Percentiles rank a stretch among this genome's conserved stretches.
Conservation (phyloP, 1,140 invertebrate species). For the Stegodyphus dumicola region DNA sequence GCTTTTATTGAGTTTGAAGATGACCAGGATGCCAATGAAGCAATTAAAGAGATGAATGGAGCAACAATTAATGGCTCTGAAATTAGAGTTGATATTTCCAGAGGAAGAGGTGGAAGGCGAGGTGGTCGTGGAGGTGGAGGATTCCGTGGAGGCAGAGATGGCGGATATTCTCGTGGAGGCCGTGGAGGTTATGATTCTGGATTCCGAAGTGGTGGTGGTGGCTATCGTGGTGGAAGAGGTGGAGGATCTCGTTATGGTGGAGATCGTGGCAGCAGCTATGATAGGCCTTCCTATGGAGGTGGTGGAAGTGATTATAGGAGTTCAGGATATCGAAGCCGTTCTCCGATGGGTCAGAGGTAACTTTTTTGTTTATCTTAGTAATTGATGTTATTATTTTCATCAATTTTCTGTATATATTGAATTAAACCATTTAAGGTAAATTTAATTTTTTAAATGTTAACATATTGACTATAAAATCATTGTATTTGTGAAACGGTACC, state of each 20-base stretch:
- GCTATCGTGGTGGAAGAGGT: not conserved
- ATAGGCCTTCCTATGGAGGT: constrained; percentile 38
- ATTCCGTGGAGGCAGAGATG: constrained; percentile 56
- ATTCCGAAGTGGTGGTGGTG: constrained; percentile 55
- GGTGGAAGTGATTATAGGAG: constrained; percentile 25
- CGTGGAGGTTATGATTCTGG: constrained; percentile 40
- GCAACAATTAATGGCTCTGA: constrained; percentile 62
- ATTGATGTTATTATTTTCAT: not conserved
- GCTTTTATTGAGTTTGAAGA: constrained; percentile 76
- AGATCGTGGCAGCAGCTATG: constrained; percentile 20
- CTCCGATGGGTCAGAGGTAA: constrained; percentile 56
- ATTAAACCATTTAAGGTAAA: not conserved
- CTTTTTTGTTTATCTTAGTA: not conserved
- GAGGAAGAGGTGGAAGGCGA: constrained; percentile 57
- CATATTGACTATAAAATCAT: not conserved
- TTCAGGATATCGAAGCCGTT: constrained; percentile 48
- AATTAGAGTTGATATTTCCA: constrained; percentile 64
- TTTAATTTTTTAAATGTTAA: not conserved
- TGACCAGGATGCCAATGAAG: constrained; percentile 73
- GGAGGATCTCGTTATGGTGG: constrained; percentile 16
- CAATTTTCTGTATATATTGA: constrained; percentile 9
- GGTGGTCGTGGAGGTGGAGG: constrained; percentile 53
- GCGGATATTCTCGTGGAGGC: constrained; percentile 8
- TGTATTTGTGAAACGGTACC: not conserved
- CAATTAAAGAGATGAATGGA: constrained; percentile 72